These are phyloP conservation scores for Agonopterix subpropinquella DNA, from an alignment of 2,888 invertebrate species.

Conservation along the genomic window DNA sequence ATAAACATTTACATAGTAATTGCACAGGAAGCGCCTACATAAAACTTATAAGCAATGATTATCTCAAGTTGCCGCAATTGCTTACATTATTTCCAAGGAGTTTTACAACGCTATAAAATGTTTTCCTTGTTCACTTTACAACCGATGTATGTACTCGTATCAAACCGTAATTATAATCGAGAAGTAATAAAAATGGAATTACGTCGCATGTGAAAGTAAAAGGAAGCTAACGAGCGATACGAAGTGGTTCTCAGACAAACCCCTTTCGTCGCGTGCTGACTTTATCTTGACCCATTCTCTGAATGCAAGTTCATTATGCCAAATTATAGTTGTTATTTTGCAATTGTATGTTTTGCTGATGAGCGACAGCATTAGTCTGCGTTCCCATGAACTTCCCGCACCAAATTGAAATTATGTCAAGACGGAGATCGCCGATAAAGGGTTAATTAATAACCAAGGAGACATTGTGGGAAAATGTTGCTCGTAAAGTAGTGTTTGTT, in stretches of 20 bases:
- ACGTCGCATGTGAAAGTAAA: slow-evolving; percentile 18
- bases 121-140: slow-evolving; percentile 17
- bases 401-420: slow-evolving; percentile 15
- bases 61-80: slow-evolving; percentile 16
- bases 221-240: slow-evolving; percentile 21
- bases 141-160: slow-evolving; percentile 6
- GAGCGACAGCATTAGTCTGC: slow-evolving; percentile 33
- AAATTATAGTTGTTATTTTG: slow-evolving; percentile 58
- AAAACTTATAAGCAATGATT: slow-evolving; percentile 24
- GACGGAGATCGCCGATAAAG: slow-evolving; percentile 6
- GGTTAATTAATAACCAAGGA: not conserved
- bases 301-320: slow-evolving; percentile 46
- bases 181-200: slow-evolving; percentile 12
- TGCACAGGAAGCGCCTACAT: slow-evolving; percentile 20
- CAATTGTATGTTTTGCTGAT: slow-evolving; percentile 45
- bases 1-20: too few relatives aligned
- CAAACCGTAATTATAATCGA: slow-evolving; percentile 8
- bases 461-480: too few relatives aligned
- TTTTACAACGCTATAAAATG: slow-evolving; percentile 21
- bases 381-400: slow-evolving; percentile 16
- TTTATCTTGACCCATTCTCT: slow-evolving; percentile 31
- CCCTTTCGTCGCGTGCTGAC: slow-evolving; percentile 39
- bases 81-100: slow-evolving; percentile 20
- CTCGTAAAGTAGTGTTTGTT: too few relatives aligned
- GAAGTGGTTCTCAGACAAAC: slow-evolving; percentile 25